Base-by-base conservation (phyloP, 2,888 invertebrate species). In the Cryptocheilus praepositus region DNA sequence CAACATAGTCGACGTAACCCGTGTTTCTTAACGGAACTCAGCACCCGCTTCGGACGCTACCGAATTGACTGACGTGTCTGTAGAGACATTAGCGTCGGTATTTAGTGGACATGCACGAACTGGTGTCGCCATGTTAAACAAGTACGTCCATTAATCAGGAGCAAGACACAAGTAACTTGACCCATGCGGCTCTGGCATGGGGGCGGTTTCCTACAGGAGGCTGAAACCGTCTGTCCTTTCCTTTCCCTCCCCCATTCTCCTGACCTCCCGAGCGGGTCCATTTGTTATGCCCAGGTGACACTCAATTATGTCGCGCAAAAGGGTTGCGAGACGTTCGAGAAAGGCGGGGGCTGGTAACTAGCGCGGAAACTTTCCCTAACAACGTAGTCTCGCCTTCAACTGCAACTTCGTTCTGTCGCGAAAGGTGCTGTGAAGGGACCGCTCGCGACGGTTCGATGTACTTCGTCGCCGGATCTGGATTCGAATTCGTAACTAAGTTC, bases 221-320 rank as follows among this genome's bases (percentile, higher is more conserved):
- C 58, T 67, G 70, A 61, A 69, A 54, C 66, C 66, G 74, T 67
- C 68, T 64, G 18, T 18, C 49, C 49, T 49, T n/a, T n/a, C 49
- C 16, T 49, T 16, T 5, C 16, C n/a, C 49, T 1, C 49, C 16
- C 7, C 49, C 49, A 18, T 2, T 8, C 49, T 1, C 25, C 43
- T 19, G 46, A 44, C 68, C 72, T 61, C 74, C 78, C 73, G 74
- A 66, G 46, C 62, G 73, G 82, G 81, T 85, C 84, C 86, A 86
- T 86, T 86, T 86, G 84, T 86, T 86, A 86, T 83, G 80, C 81
- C 85, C 83, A 83, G 83, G 84, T 85, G 86, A 86, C 86, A 86
- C 86, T 84, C 84, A 85, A 86, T 86, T 86, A 86, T 86, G 82
- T 83, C 78, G 76, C 77, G 79, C 69, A 77, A 84, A 82, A 84